Evolutionary conservation across 1,140 invertebrate genomes (phyloP).

Genomic region (Diuraphis noxia): DNA sequence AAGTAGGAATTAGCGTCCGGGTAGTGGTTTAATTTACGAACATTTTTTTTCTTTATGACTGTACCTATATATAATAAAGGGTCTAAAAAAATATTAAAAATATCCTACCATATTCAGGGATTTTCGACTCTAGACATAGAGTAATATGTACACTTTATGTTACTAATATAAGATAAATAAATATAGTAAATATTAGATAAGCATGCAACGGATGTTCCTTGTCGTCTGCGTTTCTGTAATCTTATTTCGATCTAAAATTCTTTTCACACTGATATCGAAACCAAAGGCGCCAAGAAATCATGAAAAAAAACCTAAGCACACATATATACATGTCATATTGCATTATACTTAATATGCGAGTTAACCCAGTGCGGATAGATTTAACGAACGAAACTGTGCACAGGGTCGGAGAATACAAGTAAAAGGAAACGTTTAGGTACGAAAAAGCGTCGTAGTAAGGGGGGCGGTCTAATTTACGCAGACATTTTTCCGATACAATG

Average conservation of each 20-base stretch:
- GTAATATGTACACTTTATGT: too few relatives aligned
- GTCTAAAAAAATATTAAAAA: too few relatives aligned
- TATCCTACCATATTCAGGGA: too few relatives aligned
- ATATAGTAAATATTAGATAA: too few relatives aligned
- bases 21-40: too few relatives aligned
- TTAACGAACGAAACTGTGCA: not conserved
- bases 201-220: too few relatives aligned
- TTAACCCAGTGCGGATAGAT: not conserved
- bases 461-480: conserved; percentile 9
- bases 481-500: not conserved
- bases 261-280: not conserved
- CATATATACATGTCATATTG: not conserved
- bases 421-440: not conserved
- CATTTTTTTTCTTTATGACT: too few relatives aligned
- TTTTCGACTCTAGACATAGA: too few relatives aligned
- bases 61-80: too few relatives aligned
- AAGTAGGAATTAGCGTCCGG: too few relatives aligned
- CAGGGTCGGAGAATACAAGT: not conserved
- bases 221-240: too few relatives aligned
- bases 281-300: not conserved
- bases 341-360: not conserved
- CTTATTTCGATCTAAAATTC: not conserved
- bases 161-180: too few relatives aligned
- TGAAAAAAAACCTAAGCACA: not conserved
- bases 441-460: not conserved